Percentiles rank a stretch among this genome's conserved stretches.
These are phyloP conservation scores for Enchytraeus crypticus DNA, from an alignment of 2,888 invertebrate genomes.

Conservation along the genomic window DNA sequence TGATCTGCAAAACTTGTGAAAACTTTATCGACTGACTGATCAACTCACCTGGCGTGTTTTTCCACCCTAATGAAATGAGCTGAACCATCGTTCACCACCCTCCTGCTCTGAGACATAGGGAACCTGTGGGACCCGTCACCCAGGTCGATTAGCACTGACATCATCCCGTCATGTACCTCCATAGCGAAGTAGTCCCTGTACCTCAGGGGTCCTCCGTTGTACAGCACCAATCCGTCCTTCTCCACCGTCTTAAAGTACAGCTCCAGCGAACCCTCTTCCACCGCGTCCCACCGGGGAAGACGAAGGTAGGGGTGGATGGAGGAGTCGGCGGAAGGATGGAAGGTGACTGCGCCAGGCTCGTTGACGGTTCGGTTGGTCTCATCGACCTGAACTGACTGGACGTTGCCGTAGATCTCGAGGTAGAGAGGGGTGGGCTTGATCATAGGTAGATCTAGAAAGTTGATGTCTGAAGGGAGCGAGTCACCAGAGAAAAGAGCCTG, in stretches of 20 bases:
- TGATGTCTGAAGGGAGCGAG: conserved; percentile 13
- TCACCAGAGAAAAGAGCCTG: conserved; percentile 15
- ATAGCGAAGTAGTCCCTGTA: conserved; percentile 34
- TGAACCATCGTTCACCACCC: conserved; percentile 36
- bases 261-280: conserved; percentile 20
- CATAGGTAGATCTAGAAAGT: conserved; percentile 22
- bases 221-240: conserved; percentile 34
- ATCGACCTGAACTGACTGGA: conserved; percentile 29
- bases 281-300: conserved; percentile 3
- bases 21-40: too few species aligned
- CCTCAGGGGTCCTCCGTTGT: conserved; percentile 14
- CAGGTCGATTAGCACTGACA: conserved; percentile 30
- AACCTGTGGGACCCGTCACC: conserved; percentile 27
- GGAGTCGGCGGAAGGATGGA: too few species aligned
- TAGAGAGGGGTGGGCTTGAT: conserved; percentile 20
- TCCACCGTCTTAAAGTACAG: conserved; percentile 40
- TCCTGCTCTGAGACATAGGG: background rate
- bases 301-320: background rate
- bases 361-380: background rate
- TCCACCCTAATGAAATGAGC: conserved; percentile 33
- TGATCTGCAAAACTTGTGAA: too few species aligned
- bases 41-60: conserved; percentile 10
- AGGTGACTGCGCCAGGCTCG: conserved; percentile 4
- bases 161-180: conserved; percentile 40
- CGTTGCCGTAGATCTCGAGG: conserved; percentile 33